Base-by-base conservation (phyloP, 2,888 invertebrate genomes). In the Coronaproctus castanopsis region DNA sequence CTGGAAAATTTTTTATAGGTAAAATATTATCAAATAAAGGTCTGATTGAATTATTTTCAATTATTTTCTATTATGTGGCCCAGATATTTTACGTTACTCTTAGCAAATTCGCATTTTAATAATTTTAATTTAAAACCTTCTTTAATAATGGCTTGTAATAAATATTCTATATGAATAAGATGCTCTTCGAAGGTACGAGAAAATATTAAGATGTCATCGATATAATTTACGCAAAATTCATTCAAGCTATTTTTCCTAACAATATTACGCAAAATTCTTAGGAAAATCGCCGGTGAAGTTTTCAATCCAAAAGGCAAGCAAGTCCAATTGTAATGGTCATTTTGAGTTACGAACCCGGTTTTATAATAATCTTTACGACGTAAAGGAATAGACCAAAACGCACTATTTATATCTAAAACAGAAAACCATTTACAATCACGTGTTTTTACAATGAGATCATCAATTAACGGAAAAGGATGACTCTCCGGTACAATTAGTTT, bases 401-500 rank as follows among this genome's bases (percentile, higher is more conserved):
- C 61, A 2, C 57, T 57, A 53, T 61, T 59, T n/a, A 61, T 59
- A 52, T 61, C 61, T 5, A 61, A 22, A 10, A 21, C 55, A 22
- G 57, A 24, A 24, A 52, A 57, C 19, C 21, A 58, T n/a, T n/a
- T 24, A 20, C 57, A 57, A 22, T 52, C 67, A 63, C 65, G 64
- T 3, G 69, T 67, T 57, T 67, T 48, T 21, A 54, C 20, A 20
- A 55, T 22, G 18, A 59, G 36, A 18, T 59, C 59, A 23, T 59
- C 59, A 21, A 59, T 59, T 52, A 55, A n/a, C 1, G 59, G 59
- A 48, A 59, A 59, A 48, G 59, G 56, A 20, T 52, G 53, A 10
- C 52, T 51, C 48, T 59, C 55, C 3, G 54, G 58, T 53, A n/a
- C 23, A 8, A 58, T 52, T 20, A 52, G n/a, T n/a, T n/a, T n/a